A percentile compares a stretch with the other conserved stretches of the same genome.
phyloP scores from a whole-genome alignment of 1,140 invertebrate species.

The Meteorus sp. region DNA sequence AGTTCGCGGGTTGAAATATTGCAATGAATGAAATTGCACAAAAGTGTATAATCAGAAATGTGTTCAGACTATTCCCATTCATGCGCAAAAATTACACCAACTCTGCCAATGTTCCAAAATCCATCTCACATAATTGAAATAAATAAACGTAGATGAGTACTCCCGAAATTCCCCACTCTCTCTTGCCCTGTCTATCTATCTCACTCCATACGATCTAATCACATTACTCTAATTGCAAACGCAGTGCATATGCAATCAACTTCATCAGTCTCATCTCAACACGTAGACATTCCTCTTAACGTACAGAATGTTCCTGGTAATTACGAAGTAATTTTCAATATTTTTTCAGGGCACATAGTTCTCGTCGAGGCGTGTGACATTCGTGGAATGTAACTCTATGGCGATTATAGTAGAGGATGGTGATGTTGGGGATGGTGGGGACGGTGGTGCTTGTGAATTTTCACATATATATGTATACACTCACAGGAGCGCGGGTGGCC shows the following conservation, averaged over 20 bases:
- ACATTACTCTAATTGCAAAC: slow-evolving; percentile 17
- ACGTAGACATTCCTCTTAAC: not conserved
- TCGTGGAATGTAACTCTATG: slow-evolving; percentile 10
- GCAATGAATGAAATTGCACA: too few species aligned
- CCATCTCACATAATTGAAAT: too few species aligned
- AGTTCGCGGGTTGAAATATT: too few species aligned
- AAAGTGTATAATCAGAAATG: too few species aligned
- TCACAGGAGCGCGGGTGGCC: not conserved
- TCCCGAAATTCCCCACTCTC: not conserved
- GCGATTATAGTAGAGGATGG: too few species aligned
- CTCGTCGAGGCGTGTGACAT: slow-evolving; percentile 16
- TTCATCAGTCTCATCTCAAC: slow-evolving; percentile 4
- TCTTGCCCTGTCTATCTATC: not conserved
- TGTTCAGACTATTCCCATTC: too few species aligned
- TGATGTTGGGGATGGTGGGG: too few species aligned
- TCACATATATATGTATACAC: not conserved
- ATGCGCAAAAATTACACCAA: too few species aligned
- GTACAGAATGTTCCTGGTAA: slow-evolving; percentile 12
- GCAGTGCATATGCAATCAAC: slow-evolving; percentile 13
- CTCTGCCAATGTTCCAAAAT: too few species aligned
- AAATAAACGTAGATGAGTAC: too few species aligned
- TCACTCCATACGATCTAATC: not conserved
- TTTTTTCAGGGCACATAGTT: slow-evolving; percentile 15
- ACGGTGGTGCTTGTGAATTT: too few species aligned
- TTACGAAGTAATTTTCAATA: slow-evolving; percentile 27